Conservation (phyloP, 1,140 invertebrate species). For the Calephelis nemesis region DNA sequence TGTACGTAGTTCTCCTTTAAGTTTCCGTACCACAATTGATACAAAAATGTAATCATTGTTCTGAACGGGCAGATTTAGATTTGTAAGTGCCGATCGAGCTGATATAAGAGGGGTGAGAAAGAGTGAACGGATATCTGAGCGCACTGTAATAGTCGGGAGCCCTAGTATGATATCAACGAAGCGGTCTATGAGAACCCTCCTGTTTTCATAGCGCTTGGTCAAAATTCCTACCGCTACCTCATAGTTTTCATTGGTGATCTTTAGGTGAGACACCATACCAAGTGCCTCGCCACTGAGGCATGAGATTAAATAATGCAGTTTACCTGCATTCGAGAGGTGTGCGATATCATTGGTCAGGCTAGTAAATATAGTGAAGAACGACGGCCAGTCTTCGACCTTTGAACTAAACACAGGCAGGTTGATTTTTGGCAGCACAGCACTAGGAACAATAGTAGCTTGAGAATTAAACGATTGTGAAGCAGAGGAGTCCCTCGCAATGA, state of each 20-base stretch:
- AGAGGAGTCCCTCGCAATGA: background rate
- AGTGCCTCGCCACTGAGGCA: background rate
- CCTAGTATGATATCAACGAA: constrained; percentile 26
- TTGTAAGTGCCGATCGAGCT: constrained; percentile 11
- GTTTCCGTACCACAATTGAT: constrained; percentile 26
- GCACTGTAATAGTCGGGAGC: background rate
- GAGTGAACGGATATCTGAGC: background rate
- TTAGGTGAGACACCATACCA: background rate
- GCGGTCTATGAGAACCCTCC: constrained; percentile 14
- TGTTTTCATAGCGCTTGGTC: background rate
- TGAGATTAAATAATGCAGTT: too few species aligned
- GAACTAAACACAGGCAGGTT: background rate
- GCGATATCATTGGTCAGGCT: too few species aligned
- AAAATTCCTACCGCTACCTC: background rate
- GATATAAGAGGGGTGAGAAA: constrained; percentile 10
- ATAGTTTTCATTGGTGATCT: background rate
- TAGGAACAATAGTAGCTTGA: background rate
- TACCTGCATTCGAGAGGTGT: background rate
- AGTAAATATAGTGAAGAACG: background rate
- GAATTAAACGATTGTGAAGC: background rate
- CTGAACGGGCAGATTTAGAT: constrained; percentile 20
- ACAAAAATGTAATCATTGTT: constrained; percentile 27
- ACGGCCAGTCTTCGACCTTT: background rate
- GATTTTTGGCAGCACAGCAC: too few species aligned
- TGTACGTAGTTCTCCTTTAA: constrained; percentile 25